These are phyloP conservation scores for Caenorhabditis sp. DNA, from an alignment of 2,888 invertebrate species.

Conservation along the genomic window DNA sequence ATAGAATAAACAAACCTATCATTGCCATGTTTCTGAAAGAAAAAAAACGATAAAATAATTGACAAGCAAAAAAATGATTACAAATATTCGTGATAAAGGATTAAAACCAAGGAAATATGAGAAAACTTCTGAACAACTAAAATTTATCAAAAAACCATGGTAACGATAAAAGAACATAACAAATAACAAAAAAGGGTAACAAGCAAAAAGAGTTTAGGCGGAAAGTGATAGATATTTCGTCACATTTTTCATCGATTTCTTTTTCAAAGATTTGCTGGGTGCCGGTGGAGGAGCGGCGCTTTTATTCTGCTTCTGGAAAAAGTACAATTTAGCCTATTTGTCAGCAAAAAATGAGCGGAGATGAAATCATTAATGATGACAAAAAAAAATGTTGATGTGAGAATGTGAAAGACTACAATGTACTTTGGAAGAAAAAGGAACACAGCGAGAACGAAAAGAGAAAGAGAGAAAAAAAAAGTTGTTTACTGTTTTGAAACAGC, in stretches of 20 bases:
- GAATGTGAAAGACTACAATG: background rate
- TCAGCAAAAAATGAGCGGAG: background rate
- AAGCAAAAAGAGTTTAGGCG: constrained; percentile 9
- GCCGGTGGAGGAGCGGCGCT: constrained; percentile 5
- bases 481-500: background rate
- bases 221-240: constrained; percentile 42
- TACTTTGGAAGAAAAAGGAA: background rate
- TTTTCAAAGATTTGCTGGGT: constrained; percentile 31
- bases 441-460: background rate
- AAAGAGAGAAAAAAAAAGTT: background rate
- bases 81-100: background rate
- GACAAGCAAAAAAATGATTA: background rate
- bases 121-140: background rate
- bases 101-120: background rate
- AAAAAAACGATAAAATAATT: background rate
- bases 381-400: background rate
- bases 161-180: constrained; percentile 4
- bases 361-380: background rate
- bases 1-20: constrained; percentile 4
- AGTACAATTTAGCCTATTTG: background rate
- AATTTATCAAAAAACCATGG: background rate
- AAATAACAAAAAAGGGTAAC: constrained; percentile 6
- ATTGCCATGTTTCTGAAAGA: constrained; percentile 2
- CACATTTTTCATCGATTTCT: constrained; percentile 45
- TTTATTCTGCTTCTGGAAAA: background rate